phyloP scores from a whole-genome alignment of 2,113 vertebrate species.

The Syngnathus scovelli region DNA sequence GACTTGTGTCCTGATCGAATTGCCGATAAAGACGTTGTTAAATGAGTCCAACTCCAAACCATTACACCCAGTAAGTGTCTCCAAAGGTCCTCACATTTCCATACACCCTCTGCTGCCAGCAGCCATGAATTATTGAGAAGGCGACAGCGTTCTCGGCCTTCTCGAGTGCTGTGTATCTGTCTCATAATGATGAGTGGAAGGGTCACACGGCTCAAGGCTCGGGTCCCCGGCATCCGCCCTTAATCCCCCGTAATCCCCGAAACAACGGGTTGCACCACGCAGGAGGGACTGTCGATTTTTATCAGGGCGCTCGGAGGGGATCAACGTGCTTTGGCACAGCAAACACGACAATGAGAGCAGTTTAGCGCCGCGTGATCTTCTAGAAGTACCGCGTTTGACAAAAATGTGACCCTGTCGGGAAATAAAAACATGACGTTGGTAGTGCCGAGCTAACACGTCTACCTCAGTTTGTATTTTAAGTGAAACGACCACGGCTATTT shows the following conservation, averaged over 20 bases:
- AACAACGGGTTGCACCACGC: slow-evolving; percentile 64
- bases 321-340: slow-evolving; percentile 43
- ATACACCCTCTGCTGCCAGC: slow-evolving; percentile 17
- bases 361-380: slow-evolving; percentile 30
- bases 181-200: slow-evolving; percentile 63
- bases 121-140: slow-evolving; percentile 64
- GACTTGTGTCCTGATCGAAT: neutral
- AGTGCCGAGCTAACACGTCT: slow-evolving; percentile 20
- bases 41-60: neutral
- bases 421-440: neutral
- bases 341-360: slow-evolving; percentile 48
- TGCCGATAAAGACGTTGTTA: neutral
- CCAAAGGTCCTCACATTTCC: slow-evolving; percentile 4
- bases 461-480: slow-evolving; percentile 33
- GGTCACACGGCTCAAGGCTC: slow-evolving; percentile 57
- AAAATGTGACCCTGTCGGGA: neutral
- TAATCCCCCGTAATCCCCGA: slow-evolving; percentile 67
- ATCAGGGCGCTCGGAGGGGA: slow-evolving; percentile 60
- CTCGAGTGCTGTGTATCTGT: slow-evolving; percentile 45
- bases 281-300: slow-evolving; percentile 61
- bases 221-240: slow-evolving; percentile 53
- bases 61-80: neutral
- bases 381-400: slow-evolving; percentile 7
- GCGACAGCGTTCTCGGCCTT: slow-evolving; percentile 45
- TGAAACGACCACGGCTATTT: slow-evolving; percentile 14